Evolutionary conservation across 2,888 invertebrate species (phyloP).

Genomic region (Biston stratarius): DNA sequence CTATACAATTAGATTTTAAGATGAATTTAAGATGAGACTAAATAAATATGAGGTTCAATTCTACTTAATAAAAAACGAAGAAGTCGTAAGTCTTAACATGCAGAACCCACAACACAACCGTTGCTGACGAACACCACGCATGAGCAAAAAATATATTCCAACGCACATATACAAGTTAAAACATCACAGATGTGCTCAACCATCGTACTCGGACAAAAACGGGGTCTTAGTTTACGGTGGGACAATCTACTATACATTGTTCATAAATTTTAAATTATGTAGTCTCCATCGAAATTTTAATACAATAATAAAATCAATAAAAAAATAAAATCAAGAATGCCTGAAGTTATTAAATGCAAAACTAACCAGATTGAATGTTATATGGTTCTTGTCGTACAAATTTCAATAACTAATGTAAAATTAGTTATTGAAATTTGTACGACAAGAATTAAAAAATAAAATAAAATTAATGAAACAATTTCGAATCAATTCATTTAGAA

Average conservation of each 20-base stretch:
- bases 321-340: too few species aligned
- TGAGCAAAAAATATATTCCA: constrained; percentile 61
- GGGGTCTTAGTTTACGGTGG: constrained; percentile 56
- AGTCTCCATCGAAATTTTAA: neutral
- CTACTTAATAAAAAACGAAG: constrained; percentile 61
- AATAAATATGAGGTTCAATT: constrained; percentile 7
- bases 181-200: constrained; percentile 79
- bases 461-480: too few species aligned
- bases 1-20: too few species aligned
- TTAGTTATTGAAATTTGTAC: neutral
- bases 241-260: constrained; percentile 12
- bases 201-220: constrained; percentile 70
- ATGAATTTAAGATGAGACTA: too few species aligned
- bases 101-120: constrained; percentile 60
- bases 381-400: constrained; percentile 2
- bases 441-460: too few species aligned
- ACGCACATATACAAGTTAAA: constrained; percentile 63
- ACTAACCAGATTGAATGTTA: constrained; percentile 2
- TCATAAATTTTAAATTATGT: constrained; percentile 9
- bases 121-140: constrained; percentile 58
- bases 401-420: constrained; percentile 1
- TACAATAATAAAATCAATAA: constrained; percentile 5
- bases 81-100: constrained; percentile 62
- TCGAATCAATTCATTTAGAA: neutral
- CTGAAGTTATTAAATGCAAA: neutral